Conservation (phyloP, 2,797 vertebrate species). For the Poecilia velifera region DNA sequence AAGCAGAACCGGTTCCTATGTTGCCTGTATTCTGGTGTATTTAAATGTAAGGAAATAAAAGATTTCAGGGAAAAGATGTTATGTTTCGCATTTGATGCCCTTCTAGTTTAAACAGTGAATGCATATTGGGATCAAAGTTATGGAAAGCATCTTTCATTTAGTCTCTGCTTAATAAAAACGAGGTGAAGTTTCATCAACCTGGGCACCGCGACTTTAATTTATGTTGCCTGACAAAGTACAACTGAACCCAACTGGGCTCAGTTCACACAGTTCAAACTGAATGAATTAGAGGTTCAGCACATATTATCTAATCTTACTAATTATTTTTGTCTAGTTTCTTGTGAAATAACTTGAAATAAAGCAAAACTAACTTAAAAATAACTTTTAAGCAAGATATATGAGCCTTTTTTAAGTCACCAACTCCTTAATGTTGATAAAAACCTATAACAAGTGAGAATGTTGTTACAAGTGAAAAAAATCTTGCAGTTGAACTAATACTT, state of each 20-base stretch:
- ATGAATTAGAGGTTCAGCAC: neutral
- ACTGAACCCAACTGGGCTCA: neutral
- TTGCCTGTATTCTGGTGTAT: neutral
- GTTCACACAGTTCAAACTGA: neutral
- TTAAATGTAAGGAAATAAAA: neutral
- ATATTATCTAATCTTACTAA: neutral
- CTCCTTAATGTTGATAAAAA: too few species aligned
- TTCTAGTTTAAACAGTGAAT: neutral
- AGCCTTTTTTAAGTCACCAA: too few species aligned
- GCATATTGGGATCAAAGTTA: neutral
- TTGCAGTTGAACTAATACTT: too few species aligned
- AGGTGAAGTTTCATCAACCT: neutral
- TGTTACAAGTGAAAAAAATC: neutral
- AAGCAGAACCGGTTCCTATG: neutral
- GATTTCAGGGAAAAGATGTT: neutral
- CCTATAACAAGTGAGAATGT: too few species aligned
- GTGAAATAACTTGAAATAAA: too few species aligned
- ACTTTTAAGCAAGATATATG: too few species aligned
- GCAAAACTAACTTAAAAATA: too few species aligned
- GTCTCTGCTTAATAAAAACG: neutral
- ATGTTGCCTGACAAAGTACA: neutral
- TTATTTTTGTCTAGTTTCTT: neutral
- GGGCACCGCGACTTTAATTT: neutral
- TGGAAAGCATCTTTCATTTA: neutral
- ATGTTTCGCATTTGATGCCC: neutral